phyloP scores from a whole-genome alignment of 2,797 vertebrate species.

The Amniataba percoides region DNA sequence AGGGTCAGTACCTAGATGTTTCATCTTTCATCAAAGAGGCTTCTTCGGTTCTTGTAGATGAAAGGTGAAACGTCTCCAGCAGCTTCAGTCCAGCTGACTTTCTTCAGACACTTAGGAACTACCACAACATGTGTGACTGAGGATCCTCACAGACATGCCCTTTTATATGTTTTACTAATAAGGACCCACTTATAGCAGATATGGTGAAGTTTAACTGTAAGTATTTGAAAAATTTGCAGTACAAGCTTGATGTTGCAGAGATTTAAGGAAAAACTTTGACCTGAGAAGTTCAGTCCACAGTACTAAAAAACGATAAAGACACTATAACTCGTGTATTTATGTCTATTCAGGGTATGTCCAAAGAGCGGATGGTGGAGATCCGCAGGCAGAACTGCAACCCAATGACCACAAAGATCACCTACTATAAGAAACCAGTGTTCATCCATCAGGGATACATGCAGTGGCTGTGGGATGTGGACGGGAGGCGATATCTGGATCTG shows the following conservation, averaged over 20 bases:
- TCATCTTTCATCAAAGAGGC: too few species aligned
- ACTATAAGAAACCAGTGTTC: conserved; percentile 91
- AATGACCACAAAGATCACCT: conserved; percentile 79
- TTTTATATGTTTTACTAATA: too few species aligned
- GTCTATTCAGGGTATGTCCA: conserved; percentile 83
- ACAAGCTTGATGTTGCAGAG: neutral
- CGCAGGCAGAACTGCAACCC: conserved; percentile 85
- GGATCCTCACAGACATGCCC: too few species aligned
- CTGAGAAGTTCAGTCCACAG: conserved; percentile 41
- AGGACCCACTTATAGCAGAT: neutral
- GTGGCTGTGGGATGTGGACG: conserved; percentile 94
- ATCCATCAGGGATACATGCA: conserved; percentile 95
- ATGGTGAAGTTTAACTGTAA: neutral
- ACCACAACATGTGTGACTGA: too few species aligned
- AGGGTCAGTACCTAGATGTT: too few species aligned
- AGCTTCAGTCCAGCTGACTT: too few species aligned
- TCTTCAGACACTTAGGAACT: too few species aligned
- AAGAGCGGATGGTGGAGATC: conserved; percentile 86
- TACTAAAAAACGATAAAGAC: conserved; percentile 35
- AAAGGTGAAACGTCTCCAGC: too few species aligned
- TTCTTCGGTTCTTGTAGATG: too few species aligned
- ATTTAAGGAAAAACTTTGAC: neutral
- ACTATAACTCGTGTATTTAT: neutral
- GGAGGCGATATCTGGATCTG: conserved; percentile 92
- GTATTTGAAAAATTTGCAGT: neutral